These are phyloP conservation scores for Donacobius atricapilla DNA, from an alignment of 2,113 vertebrate species.

Conservation along the genomic window DNA sequence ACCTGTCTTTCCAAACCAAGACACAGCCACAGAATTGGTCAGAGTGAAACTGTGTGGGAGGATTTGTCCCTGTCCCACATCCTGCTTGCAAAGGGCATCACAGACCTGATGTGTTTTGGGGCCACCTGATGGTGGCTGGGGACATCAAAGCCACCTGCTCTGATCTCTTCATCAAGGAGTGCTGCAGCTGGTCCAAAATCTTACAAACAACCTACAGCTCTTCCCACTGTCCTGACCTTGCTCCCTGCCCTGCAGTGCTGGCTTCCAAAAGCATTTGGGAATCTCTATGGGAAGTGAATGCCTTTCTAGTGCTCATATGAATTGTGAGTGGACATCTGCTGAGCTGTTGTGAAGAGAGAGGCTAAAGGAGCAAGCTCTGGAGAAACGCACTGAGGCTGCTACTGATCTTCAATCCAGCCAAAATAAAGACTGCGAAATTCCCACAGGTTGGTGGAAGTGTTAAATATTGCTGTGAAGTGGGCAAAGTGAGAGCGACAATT, in stretches of 20 bases:
- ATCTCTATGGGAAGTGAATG: not conserved
- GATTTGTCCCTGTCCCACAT: not conserved
- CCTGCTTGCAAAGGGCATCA: not conserved
- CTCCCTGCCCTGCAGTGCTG: not conserved
- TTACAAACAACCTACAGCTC: not conserved
- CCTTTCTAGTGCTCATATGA: not conserved
- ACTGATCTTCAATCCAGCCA: not conserved
- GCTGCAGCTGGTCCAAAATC: not conserved
- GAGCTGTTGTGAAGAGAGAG: not conserved
- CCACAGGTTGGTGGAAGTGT: not conserved
- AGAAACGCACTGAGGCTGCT: not conserved
- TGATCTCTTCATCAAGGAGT: rapidly evolving
- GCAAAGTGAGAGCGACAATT: constrained; percentile 12
- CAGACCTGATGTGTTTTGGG: not conserved
- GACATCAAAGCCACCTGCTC: not conserved
- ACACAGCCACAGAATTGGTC: not conserved
- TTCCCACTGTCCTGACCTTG: not conserved
- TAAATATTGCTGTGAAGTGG: not conserved
- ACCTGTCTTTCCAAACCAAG: not conserved
- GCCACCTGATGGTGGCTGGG: rapidly evolving
- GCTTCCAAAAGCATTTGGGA: not conserved
- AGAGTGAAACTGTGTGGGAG: not conserved
- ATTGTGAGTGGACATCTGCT: not conserved
- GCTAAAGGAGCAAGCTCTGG: not conserved
- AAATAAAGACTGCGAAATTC: not conserved